Evolutionary conservation across 1,140 invertebrate species (phyloP).

Genomic region (Pseudomyrmex dendroicus): DNA sequence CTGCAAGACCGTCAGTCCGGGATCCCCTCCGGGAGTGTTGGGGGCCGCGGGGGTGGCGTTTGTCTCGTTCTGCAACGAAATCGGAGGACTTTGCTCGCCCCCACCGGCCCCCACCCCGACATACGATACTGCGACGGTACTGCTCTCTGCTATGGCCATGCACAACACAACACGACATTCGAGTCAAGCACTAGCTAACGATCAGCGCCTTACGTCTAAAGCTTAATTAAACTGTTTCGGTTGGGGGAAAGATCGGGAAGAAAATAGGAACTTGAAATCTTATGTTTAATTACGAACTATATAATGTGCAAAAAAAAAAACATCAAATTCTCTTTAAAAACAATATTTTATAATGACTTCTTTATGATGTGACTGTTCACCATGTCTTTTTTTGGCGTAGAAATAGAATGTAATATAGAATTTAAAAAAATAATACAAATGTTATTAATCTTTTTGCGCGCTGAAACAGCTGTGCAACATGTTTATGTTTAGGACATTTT

Average conservation of each 20-base stretch:
- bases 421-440: not conserved
- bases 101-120: slow-evolving; percentile 85
- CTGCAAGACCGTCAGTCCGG: slow-evolving; percentile 86
- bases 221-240: slow-evolving; percentile 72
- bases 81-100: slow-evolving; percentile 86
- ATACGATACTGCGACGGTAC: slow-evolving; percentile 86
- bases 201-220: slow-evolving; percentile 80
- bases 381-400: not conserved
- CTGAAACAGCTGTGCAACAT: not conserved
- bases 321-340: not conserved
- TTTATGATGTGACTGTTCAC: not conserved
- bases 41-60: slow-evolving; percentile 85
- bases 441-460: not conserved
- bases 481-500: not conserved
- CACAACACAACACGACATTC: slow-evolving; percentile 84
- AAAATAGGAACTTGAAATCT: slow-evolving; percentile 42
- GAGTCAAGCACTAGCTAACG: slow-evolving; percentile 82
- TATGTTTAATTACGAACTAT: not conserved
- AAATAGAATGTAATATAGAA: not conserved
- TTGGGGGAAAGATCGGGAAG: slow-evolving; percentile 42
- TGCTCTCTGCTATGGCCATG: slow-evolving; percentile 86
- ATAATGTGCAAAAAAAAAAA: not conserved
- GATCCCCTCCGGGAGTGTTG: slow-evolving; percentile 84
- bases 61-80: slow-evolving; percentile 86
- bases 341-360: not conserved